Evolutionary conservation across 2,113 vertebrate species (phyloP).

Genomic region (Microcebus lehilahytsara): DNA sequence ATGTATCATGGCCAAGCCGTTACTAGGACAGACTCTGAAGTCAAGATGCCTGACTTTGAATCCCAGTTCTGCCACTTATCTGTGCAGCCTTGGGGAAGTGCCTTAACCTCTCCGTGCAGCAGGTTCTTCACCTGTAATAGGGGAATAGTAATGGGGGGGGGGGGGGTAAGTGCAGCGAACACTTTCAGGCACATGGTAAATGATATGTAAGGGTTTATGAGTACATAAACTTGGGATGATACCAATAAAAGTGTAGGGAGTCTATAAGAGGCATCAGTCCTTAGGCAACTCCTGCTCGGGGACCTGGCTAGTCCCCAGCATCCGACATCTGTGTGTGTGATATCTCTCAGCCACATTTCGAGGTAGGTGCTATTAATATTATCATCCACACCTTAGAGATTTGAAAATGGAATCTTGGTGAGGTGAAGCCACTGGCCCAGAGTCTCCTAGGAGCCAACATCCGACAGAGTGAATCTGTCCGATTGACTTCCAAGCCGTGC

Average conservation of each 20-base stretch:
- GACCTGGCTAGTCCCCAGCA: background rate
- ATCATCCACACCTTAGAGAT: background rate
- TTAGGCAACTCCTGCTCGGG: background rate
- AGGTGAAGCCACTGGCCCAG: background rate
- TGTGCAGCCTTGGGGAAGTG: background rate
- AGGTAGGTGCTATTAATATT: background rate
- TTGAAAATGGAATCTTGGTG: background rate
- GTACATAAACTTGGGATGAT: background rate
- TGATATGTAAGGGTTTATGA: background rate
- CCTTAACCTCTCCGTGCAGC: background rate
- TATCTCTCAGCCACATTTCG: background rate
- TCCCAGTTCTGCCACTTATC: background rate
- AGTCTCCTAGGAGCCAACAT: background rate
- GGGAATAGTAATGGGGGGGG: background rate
- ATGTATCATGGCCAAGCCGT: background rate
- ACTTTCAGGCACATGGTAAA: background rate
- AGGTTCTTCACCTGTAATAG: background rate
- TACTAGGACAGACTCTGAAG: slow-evolving; percentile 1
- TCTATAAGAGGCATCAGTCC: background rate
- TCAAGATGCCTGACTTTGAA: background rate
- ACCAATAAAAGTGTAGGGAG: background rate
- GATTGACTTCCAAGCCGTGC: background rate
- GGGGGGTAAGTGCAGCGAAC: background rate
- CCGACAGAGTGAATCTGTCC: background rate
- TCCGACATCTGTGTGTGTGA: background rate